Evolutionary conservation across 2,888 invertebrate species (phyloP), one percentile per base, ranked within the genome.

Genomic region (Hydrotaea cyrtoneurina): DNA sequence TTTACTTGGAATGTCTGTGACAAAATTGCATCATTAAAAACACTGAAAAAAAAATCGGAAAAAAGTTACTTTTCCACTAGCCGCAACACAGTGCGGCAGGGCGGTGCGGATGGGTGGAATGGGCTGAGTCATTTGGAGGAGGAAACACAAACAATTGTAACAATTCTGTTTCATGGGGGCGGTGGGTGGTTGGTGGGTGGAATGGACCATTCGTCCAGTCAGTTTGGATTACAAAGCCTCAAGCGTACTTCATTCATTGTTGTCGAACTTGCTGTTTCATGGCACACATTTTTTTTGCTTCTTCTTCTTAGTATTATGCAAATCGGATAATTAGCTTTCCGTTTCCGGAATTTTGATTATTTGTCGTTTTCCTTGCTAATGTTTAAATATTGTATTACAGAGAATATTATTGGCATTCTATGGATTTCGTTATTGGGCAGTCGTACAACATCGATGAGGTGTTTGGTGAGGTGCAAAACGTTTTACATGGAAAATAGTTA

Each of bases 241-340:
- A 50, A 50, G 23, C 59, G 2, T 23, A 15, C 21, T 55, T 5
- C 21, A 31, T 31, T 31, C 31, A 31, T 59, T 15, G 55, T 53
- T 55, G 55, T 55, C 55, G 10, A 19, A 21, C 55, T n/a, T 23
- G 21, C 55, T 8, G 21, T 11, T 19, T 5, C 59, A 2, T 23
- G 50, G 50, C 4, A 15, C 23, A 26, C 23, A 11, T 55, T 55
- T 53, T n/a, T 5, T 53, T n/a, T 57, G 2, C 17, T 17, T 8
- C 53, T 64, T 5, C 17, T n/a, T n/a, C 17, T 36, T 36, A 64
- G 43, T 17, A 43, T 66, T 69, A 69, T 43, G 66, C 66, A 66
- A 66, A 66, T 39, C 66, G 66, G 13, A 69, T 69, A 69, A 69
- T 69, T 69, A 69, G 46, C 23, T 69, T 69, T 69, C 46, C 69